Conservation (phyloP, 2,113 vertebrate species). For the Tragelaphus strepsiceros region DNA sequence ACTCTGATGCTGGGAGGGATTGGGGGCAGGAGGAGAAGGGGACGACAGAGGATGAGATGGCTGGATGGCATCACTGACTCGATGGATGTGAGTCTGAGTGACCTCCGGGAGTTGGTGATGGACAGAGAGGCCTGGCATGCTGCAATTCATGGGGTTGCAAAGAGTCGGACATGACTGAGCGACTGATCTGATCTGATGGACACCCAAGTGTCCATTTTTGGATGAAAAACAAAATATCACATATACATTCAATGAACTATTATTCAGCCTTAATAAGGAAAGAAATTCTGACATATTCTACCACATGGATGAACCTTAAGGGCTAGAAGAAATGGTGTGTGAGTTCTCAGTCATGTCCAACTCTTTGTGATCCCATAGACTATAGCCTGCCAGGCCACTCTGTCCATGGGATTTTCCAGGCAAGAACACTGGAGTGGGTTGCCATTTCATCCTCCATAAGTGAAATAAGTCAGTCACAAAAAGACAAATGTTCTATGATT, state of each 20-base stretch:
- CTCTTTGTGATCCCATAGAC: not conserved
- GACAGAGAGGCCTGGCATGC: no score
- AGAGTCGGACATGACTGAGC: no score
- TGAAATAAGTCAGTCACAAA: not conserved
- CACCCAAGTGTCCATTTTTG: not conserved
- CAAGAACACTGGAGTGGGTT: not conserved
- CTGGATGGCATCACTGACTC: no score
- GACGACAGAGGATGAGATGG: no score
- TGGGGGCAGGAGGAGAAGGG: no score
- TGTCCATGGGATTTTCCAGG: not conserved
- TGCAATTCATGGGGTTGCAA: no score
- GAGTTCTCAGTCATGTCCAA: accelerated
- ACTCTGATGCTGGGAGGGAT: no score
- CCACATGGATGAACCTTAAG: not conserved
- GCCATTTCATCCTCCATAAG: not conserved
- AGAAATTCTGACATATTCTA: not conserved
- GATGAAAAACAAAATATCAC: not conserved
- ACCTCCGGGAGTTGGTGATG: no score
- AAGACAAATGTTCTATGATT: not conserved
- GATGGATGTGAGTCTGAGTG: no score
- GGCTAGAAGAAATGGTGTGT: not conserved
- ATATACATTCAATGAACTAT: not conserved
- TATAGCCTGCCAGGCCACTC: not conserved
- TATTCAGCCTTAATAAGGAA: not conserved
- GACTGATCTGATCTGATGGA: no score